Conservation (phyloP, 2,797 vertebrate genomes). For the Rousettus madagascariensis region DNA sequence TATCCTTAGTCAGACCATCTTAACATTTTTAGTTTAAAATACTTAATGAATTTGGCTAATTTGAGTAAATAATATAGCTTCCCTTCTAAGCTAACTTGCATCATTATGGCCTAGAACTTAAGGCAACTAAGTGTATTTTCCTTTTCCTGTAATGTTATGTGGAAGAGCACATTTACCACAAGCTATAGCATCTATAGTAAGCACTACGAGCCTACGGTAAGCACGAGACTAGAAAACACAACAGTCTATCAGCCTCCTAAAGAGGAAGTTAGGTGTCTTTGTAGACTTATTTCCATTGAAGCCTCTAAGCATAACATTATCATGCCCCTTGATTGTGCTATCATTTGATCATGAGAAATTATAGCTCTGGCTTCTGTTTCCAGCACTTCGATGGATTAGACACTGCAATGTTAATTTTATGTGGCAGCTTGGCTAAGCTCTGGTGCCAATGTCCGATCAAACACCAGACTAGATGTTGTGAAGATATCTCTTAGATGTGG, state of each 20-base stretch:
- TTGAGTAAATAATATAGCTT: not conserved
- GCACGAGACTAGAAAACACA: not conserved
- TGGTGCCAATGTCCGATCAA: not conserved
- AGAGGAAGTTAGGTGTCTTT: not conserved
- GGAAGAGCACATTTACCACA: not conserved
- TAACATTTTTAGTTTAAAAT: constrained; percentile 11
- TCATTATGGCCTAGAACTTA: not conserved
- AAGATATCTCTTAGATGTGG: not conserved
- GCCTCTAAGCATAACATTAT: not conserved
- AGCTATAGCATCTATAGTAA: not conserved
- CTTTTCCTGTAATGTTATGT: not conserved
- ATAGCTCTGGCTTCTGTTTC: not conserved
- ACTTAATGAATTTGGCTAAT: not conserved
- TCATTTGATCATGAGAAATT: constrained; percentile 19
- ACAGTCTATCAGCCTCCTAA: not conserved
- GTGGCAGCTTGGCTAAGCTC: not conserved
- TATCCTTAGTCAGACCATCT: not conserved
- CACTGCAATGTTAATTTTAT: not conserved
- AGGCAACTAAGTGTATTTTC: not conserved
- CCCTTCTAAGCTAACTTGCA: not conserved
- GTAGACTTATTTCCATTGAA: not conserved
- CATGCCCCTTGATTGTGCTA: not conserved
- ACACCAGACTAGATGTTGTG: not conserved
- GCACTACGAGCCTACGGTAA: not conserved
- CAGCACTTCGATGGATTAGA: not conserved